A percentile compares a stretch with the other conserved stretches of the same genome.
phyloP scores from a whole-genome alignment of 2,888 invertebrate species.

The Drosophila histrio region DNA sequence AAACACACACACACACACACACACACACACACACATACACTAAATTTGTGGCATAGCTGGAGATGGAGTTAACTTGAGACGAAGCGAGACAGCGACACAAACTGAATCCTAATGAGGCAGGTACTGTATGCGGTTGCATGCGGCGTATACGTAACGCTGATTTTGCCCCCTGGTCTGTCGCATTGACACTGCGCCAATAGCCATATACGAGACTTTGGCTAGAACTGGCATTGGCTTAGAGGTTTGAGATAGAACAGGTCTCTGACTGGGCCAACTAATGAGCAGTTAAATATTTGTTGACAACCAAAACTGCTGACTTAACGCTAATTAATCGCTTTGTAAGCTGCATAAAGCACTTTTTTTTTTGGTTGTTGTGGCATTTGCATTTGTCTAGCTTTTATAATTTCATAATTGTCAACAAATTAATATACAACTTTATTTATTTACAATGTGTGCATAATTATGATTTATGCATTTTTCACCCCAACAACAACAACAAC shows the following conservation, averaged over 20 bases:
- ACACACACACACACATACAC: slow-evolving; percentile 14
- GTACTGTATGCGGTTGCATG: slow-evolving; percentile 58
- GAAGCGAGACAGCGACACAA: slow-evolving; percentile 53
- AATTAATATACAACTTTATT: slow-evolving; percentile 69
- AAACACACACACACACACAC: slow-evolving; percentile 23
- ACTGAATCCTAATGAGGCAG: slow-evolving; percentile 71
- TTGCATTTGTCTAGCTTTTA: slow-evolving; percentile 49
- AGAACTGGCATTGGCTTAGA: neutral
- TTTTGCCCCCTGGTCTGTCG: slow-evolving; percentile 36
- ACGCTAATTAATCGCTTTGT: slow-evolving; percentile 71
- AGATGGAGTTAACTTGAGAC: slow-evolving; percentile 60
- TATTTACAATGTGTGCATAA: slow-evolving; percentile 58
- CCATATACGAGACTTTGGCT: neutral
- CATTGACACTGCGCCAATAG: slow-evolving; percentile 32
- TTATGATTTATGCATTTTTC: slow-evolving; percentile 62
- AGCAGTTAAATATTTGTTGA: slow-evolving; percentile 73
- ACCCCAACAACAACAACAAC: slow-evolving; percentile 2
- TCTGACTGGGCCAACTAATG: slow-evolving; percentile 51
- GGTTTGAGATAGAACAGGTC: neutral
- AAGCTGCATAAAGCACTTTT: slow-evolving; percentile 40
- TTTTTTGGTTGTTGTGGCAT: slow-evolving; percentile 42
- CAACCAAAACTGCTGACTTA: slow-evolving; percentile 49
- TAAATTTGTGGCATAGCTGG: slow-evolving; percentile 37
- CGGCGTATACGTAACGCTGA: slow-evolving; percentile 59
- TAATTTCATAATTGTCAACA: slow-evolving; percentile 73